phyloP scores from a whole-genome alignment of 2,797 vertebrate genomes.

The Eutrigla gurnardus region DNA sequence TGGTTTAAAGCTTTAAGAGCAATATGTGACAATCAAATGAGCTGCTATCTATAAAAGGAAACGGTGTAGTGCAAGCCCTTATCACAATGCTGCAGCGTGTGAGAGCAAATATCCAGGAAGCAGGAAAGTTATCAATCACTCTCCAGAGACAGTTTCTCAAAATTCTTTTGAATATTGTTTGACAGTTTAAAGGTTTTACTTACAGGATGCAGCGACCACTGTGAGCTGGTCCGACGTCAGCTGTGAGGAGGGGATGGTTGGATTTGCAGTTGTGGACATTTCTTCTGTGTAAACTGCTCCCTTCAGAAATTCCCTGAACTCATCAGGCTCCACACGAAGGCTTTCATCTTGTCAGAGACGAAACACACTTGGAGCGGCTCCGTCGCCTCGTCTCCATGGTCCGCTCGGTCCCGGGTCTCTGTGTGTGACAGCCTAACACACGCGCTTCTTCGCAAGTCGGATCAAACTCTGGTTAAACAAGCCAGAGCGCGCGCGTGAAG shows the following conservation, averaged over 20 bases:
- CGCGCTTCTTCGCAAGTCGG: constrained; percentile 42
- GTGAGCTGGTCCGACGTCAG: constrained; percentile 80
- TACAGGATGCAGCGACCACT: constrained; percentile 81
- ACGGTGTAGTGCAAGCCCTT: not conserved
- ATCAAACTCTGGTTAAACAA: constrained; percentile 54
- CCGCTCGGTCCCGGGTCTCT: constrained; percentile 18
- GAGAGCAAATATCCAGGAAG: not conserved
- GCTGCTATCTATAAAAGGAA: constrained; percentile 18
- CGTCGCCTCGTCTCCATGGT: constrained; percentile 36
- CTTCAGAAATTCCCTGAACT: constrained; percentile 51
- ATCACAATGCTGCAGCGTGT: constrained; percentile 25
- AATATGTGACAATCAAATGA: constrained; percentile 14
- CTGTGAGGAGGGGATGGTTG: constrained; percentile 68
- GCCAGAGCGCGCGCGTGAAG: constrained; percentile 31
- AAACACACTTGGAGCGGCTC: constrained; percentile 1
- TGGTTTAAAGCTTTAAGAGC: constrained; percentile 12
- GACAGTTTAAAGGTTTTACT: constrained; percentile 66
- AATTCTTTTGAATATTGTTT: not conserved
- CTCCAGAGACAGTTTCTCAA: not conserved
- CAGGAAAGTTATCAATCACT: not conserved
- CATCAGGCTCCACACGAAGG: constrained; percentile 26
- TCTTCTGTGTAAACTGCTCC: constrained; percentile 63
- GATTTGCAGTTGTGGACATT: constrained; percentile 79
- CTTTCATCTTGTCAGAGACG: constrained; percentile 53
- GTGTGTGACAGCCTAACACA: constrained; percentile 48